Evolutionary conservation across 2,888 invertebrate species (phyloP), one percentile per base, ranked within the genome.

Genomic region (Ornithoptera priamus): DNA sequence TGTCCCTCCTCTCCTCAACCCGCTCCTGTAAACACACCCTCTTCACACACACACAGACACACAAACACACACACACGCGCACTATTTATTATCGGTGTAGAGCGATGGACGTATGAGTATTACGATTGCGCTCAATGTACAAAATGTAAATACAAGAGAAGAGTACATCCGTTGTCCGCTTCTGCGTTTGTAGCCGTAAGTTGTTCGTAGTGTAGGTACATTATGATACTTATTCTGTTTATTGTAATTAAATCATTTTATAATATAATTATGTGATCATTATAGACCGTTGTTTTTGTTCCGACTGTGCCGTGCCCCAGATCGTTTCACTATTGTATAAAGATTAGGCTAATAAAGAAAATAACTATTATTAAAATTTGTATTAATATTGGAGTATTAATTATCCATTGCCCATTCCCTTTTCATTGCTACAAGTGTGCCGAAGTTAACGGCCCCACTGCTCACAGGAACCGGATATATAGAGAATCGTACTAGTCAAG

Each of bases 211-310:
- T 86, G 89, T 93, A 93, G 92, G 92, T 92, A 92, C 88, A 91
- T 90, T 91, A 92, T 90, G 90, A 93, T 93, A 93, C 93, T 93
- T 93, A 93, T 93, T 91, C 90, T 93, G 93, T 93, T 93, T 92
- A 93, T 89, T 92, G 93, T 93, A 93, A 93, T 92, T 92, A 93
- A 93, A 93, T 93, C 93, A 93, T 93, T 93, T 93, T 93, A 93
- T 93, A 93, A 93, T 93, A 93, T 93, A 93, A 93, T 92, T 92
- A 92, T 91, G 92, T 92, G 91, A 92, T 88, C 90, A 91, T 91
- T 91, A 91, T 91, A 89, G 86, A 86, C 78, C 73, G 85, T 90
- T 85, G 90, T 92, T 91, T 90, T 74, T 82, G 75, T 89, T 86
- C 53, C 60, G 57, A 65, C 70, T 70, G 66, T 70, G 66, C 70